These are phyloP conservation scores for Sylvilagus floridanus DNA, from an alignment of 2,797 vertebrate species.

Conservation along the genomic window DNA sequence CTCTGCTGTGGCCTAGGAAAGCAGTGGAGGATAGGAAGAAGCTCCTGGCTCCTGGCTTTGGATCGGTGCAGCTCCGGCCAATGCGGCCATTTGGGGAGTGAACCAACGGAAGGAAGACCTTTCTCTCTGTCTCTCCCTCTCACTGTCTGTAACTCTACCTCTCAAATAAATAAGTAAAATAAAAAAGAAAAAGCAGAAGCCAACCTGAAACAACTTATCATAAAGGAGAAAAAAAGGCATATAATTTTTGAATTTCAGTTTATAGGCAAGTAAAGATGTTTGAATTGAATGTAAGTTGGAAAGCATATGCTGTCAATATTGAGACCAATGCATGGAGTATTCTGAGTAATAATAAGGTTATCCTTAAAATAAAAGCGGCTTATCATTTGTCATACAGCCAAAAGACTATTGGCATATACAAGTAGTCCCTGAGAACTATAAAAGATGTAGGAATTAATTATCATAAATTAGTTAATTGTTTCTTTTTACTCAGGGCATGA, in stretches of 20 bases:
- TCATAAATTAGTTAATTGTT: slow-evolving; percentile 67
- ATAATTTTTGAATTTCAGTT: slow-evolving; percentile 82
- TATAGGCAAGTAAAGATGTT: slow-evolving; percentile 76
- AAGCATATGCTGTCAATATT: slow-evolving; percentile 78
- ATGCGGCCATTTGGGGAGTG: too few species aligned
- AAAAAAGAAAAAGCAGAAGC: neutral
- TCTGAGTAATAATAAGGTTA: slow-evolving; percentile 76
- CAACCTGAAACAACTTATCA: neutral
- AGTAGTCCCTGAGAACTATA: slow-evolving; percentile 81
- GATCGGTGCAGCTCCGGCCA: too few species aligned
- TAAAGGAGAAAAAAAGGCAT: slow-evolving; percentile 72
- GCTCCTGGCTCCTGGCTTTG: too few species aligned
- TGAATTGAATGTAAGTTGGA: slow-evolving; percentile 72
- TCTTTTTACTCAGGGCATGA: slow-evolving; percentile 59
- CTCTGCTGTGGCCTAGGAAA: too few species aligned
- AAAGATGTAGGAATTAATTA: slow-evolving; percentile 83
- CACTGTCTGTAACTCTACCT: too few species aligned
- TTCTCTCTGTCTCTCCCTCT: too few species aligned
- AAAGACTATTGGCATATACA: slow-evolving; percentile 84
- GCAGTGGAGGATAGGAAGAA: too few species aligned
- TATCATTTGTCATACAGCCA: slow-evolving; percentile 82
- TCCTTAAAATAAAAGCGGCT: slow-evolving; percentile 77
- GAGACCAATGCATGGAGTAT: slow-evolving; percentile 69
- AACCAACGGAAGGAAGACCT: too few species aligned
- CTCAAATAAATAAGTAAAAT: too few species aligned